Conservation (phyloP, 2,888 invertebrate species). For the Spilarctia lutea region DNA sequence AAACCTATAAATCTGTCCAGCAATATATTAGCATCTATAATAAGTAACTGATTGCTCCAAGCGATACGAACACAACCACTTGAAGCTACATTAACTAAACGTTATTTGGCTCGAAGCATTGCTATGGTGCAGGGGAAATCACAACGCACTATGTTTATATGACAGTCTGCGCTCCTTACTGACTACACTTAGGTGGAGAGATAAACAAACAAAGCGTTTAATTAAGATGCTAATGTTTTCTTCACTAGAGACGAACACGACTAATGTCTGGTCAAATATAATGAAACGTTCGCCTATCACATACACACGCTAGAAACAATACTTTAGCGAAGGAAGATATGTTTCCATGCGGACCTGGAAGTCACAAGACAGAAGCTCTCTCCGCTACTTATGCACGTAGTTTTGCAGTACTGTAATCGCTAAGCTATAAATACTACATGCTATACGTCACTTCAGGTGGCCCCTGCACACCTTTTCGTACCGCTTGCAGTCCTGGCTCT, state of each 20-base stretch:
- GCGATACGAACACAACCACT: constrained; percentile 30
- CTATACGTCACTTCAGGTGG: constrained; percentile 48
- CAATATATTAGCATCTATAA: background rate
- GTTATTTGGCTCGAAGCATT: constrained; percentile 23
- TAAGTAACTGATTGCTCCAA: constrained; percentile 13
- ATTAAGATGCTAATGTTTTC: constrained; percentile 21
- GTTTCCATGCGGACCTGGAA: constrained; percentile 39
- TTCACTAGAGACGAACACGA: constrained; percentile 29
- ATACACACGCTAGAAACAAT: constrained; percentile 26
- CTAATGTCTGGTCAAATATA: constrained; percentile 26
- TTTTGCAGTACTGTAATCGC: constrained; percentile 36
- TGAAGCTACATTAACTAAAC: constrained; percentile 27
- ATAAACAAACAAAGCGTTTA: constrained; percentile 48
- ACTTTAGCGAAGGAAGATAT: constrained; percentile 24
- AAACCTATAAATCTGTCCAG: background rate
- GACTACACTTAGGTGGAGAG: constrained; percentile 35
- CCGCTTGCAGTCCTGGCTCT: constrained; percentile 38
- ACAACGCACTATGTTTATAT: constrained; percentile 6
- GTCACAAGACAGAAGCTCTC: constrained; percentile 39
- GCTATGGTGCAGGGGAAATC: constrained; percentile 20
- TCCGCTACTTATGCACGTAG: constrained; percentile 28
- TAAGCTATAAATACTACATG: constrained; percentile 50
- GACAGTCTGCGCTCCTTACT: constrained; percentile 16
- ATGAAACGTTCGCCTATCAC: constrained; percentile 26
- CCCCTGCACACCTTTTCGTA: constrained; percentile 49